Evolutionary conservation across 2,888 invertebrate species (phyloP), one percentile per base, ranked within the genome.

Genomic region (Antheraea yamamai): DNA sequence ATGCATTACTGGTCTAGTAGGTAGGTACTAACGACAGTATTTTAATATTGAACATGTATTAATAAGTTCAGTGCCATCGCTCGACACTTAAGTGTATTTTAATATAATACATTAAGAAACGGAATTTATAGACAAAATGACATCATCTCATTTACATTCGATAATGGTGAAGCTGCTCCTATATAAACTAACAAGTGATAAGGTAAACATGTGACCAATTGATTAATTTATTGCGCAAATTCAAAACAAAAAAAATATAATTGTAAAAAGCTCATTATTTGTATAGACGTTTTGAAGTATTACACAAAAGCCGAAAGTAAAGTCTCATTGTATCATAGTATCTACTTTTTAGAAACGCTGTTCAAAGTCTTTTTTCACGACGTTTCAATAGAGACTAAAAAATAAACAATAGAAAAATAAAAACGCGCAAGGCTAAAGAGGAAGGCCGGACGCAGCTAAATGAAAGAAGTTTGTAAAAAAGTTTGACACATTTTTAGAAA

Each of bases 401-500:
- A 95, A 92, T 89, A 88, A 93, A 92, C 92, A 94, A 93, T 91
- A 89, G 87, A 84, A 87, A 88, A 90, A 89, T 89, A 88, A 92
- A 91, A 91, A 85, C 87, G 86, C 84, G 85, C 91, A 93, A 92
- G 91, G 90, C 91, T 90, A 88, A 90, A 89, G 86, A 88, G 89
- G 91, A 93, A 92, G 93, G 92, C 89, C 92, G 92, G 91, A 90
- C 91, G 88, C 85, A 85, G 86, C 88, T 91, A 93, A 94, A 94
- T 94, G 93, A 95, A 95, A 93, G 94, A 94, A 93, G 88, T 93
- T 93, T 88, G 91, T 94, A 93, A 94, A 94, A 88, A 94, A 93
- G 89, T 94, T 94, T 94, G 95, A 94, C 95, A 95, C 94, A 94
- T 95, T 95, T 95, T 95, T 94, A 93, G 93, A 92, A 93, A 91